phyloP scores from a whole-genome alignment of 2,797 vertebrate species.

The Falco novaeseelandiae region DNA sequence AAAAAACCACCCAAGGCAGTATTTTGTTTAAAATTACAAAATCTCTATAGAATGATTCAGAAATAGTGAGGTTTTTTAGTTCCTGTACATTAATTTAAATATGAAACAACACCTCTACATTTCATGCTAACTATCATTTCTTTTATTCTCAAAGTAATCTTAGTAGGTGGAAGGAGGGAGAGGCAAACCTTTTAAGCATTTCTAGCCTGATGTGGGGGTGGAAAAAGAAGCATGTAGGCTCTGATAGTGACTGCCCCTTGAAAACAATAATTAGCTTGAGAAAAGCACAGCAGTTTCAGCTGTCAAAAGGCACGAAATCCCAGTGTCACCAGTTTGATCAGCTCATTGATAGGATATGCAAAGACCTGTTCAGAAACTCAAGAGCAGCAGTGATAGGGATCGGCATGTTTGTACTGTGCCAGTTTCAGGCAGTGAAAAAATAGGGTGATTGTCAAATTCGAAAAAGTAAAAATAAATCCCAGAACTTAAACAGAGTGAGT shows the following conservation, averaged over 20 bases:
- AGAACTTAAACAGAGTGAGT: not conserved
- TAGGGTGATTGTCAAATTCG: not conserved
- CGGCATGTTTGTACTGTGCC: not conserved
- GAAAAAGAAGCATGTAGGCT: conserved; percentile 61
- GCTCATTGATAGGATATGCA: conserved; percentile 56
- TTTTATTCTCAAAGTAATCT: conserved; percentile 56
- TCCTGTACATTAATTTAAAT: conserved; percentile 23
- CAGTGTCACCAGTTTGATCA: conserved; percentile 48
- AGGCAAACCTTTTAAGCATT: conserved; percentile 34
- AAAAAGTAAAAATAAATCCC: conserved; percentile 24
- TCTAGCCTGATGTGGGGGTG: conserved; percentile 39
- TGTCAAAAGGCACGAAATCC: conserved; percentile 68
- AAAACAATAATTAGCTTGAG: conserved; percentile 75
- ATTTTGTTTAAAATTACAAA: conserved; percentile 48
- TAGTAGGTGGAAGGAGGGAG: conserved; percentile 46
- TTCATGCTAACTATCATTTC: conserved; percentile 44
- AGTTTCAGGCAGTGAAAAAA: conserved; percentile 6
- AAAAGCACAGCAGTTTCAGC: conserved; percentile 57
- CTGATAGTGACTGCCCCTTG: conserved; percentile 53
- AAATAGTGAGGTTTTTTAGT: not conserved
- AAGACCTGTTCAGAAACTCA: conserved; percentile 40
- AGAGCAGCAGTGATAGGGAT: conserved; percentile 1
- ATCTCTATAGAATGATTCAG: not conserved
- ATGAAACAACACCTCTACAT: conserved; percentile 52
- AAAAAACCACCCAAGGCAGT: not conserved